Conservation (phyloP, 2,797 vertebrate genomes). For the Sebastes goodei region DNA sequence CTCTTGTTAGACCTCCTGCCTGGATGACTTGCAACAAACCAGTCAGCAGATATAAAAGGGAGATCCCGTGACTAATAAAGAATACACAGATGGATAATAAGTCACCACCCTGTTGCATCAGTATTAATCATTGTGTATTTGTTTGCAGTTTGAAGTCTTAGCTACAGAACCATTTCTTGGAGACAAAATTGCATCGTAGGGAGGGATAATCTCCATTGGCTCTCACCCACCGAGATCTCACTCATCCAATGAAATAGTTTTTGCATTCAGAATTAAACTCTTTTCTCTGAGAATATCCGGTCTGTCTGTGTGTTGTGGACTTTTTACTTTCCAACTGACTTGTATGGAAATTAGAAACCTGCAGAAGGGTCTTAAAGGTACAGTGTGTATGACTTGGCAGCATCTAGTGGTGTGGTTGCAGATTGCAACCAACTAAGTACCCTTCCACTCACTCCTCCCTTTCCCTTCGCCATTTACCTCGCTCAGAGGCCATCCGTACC, state of each 20-base stretch:
- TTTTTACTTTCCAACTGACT: neutral
- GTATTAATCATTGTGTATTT: constrained; percentile 22
- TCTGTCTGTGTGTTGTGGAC: neutral
- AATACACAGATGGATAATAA: constrained; percentile 33
- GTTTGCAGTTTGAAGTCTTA: constrained; percentile 23
- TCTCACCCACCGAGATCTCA: neutral
- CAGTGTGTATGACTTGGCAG: too few species aligned
- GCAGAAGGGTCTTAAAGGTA: neutral
- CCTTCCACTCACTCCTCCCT: too few species aligned
- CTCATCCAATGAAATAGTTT: neutral
- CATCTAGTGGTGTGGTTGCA: too few species aligned
- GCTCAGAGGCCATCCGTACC: too few species aligned
- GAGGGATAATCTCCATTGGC: neutral
- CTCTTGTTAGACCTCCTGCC: constrained; percentile 8
- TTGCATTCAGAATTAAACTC: neutral
- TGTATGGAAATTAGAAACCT: neutral
- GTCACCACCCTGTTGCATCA: constrained; percentile 38
- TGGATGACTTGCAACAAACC: constrained; percentile 15
- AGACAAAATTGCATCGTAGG: neutral
- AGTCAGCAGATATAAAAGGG: constrained; percentile 17
- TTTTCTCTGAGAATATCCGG: neutral
- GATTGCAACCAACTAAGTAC: too few species aligned
- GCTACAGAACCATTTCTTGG: constrained; percentile 13
- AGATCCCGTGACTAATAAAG: constrained; percentile 40
- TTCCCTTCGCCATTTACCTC: too few species aligned